Evolutionary conservation across 92 coral and sea anemone genomes (phyloP), one percentile per base, ranked within the genome.

Genomic region (Nematostella vectensis): DNA sequence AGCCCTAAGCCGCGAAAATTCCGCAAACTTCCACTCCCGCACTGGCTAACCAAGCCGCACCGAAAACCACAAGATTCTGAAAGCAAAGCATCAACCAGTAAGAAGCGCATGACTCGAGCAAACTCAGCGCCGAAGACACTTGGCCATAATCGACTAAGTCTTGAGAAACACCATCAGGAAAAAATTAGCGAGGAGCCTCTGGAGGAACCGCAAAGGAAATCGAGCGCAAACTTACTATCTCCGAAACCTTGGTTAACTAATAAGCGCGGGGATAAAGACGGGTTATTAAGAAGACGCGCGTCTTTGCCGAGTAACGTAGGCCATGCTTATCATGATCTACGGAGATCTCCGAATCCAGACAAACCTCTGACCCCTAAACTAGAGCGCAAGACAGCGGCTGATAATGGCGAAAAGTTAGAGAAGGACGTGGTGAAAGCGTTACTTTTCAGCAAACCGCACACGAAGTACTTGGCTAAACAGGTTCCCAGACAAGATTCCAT

Each of bases 121-220:
- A 61, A 84, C 45, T 84, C 94, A 25, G 94, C 94, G 30, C 94
- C 94, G 0, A 84, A 84, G 59, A 52, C 87, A 1, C 78, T 84
- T 18, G 71, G 78, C 2, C 51, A 52, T 20, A 54, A 38, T 16
- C 25, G 40, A 29, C 27, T 58, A 49, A 58, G 39, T 18, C 47
- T 58, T 38, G 49, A 39, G 25, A 30, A 58, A 39, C 16, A 6
- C 6, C 40, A 6, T 33, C 40, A 33, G 40, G 40, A 15, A 6
- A 6, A 15, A 6, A 33, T 33, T 6, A 6, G 40, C 40, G 40
- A 33, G 40, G 40, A 33, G 6, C 40, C 40, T 15, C 6, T 33
- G 40, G 40, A 33, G 15, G 15, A 6, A 33, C 40, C 6, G 6
- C 6, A 33, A 33, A 33, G 15, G 40, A 15, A 6, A 6, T 6